Conservation (phyloP, 1,140 invertebrate species). For the Lepidurus apus region DNA sequence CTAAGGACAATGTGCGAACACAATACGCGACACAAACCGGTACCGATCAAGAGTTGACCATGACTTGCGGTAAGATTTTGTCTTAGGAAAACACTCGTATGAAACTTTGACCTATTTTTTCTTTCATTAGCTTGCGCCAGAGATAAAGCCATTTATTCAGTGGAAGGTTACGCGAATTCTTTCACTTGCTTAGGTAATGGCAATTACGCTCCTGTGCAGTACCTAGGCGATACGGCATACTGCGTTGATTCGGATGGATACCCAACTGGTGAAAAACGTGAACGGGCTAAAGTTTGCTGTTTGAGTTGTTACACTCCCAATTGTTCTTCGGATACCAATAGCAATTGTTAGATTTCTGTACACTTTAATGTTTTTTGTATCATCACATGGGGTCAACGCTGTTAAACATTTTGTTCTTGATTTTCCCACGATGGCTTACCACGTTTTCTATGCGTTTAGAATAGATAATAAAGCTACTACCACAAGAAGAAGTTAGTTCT, state of each 20-base stretch:
- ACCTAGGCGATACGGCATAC: background rate
- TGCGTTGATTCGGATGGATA: slow-evolving; percentile 30
- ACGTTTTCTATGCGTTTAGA: background rate
- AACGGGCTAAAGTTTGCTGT: background rate
- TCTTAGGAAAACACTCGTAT: background rate
- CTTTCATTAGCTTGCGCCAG: slow-evolving; percentile 25
- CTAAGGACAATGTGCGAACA: slow-evolving; percentile 14
- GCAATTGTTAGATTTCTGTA: background rate
- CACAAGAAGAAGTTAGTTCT: background rate
- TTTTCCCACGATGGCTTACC: background rate
- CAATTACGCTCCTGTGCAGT: slow-evolving; percentile 28
- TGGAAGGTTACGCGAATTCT: background rate
- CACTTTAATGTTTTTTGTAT: background rate
- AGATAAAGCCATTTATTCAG: slow-evolving; percentile 30
- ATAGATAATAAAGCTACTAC: background rate
- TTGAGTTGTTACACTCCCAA: background rate
- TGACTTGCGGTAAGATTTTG: slow-evolving; percentile 28
- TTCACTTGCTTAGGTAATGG: slow-evolving; percentile 23
- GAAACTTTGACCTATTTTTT: background rate
- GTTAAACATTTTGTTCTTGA: background rate
- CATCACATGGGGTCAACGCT: background rate
- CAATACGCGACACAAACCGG: slow-evolving; percentile 21
- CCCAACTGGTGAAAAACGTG: background rate
- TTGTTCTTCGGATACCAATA: background rate
- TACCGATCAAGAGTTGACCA: background rate